A percentile compares a stretch with the other conserved stretches of the same genome.
Conservation (phyloP, 2,888 invertebrate genomes). For the Antheraea yamamai region DNA sequence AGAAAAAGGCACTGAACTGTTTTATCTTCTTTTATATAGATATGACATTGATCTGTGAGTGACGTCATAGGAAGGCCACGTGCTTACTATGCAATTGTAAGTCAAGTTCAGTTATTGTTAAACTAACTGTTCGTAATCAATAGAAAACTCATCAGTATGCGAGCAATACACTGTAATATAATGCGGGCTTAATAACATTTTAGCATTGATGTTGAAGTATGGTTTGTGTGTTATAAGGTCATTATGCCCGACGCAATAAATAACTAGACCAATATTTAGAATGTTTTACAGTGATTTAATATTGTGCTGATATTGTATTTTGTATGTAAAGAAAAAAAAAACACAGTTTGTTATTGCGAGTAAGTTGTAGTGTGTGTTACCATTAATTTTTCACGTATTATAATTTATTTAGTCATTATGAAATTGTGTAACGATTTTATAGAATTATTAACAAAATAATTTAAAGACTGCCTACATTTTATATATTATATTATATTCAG, state of each 20-base stretch:
- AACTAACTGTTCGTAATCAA: constrained; percentile 28
- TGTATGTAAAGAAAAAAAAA: constrained; percentile 47
- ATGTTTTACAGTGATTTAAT: constrained; percentile 77
- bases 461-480: constrained; percentile 81
- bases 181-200: constrained; percentile 49
- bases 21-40: neutral
- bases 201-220: constrained; percentile 65
- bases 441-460: constrained; percentile 71
- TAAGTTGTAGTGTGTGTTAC: constrained; percentile 72
- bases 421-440: constrained; percentile 65
- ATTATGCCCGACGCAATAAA: constrained; percentile 69
- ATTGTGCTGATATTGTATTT: constrained; percentile 74
- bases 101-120: neutral
- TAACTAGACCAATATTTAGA: constrained; percentile 81
- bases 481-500: constrained; percentile 50
- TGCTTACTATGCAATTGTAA: neutral
- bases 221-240: constrained; percentile 50
- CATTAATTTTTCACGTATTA: constrained; percentile 73
- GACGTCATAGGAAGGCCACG: neutral
- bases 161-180: constrained; percentile 35
- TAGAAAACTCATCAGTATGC: constrained; percentile 30
- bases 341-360: constrained; percentile 59
- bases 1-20: too few relatives aligned
- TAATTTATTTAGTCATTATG: constrained; percentile 72
- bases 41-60: neutral